Percentiles rank a stretch among this genome's conserved stretches.
phyloP scores from a whole-genome alignment of 2,113 vertebrate species.

The Collichthys lucidus region DNA sequence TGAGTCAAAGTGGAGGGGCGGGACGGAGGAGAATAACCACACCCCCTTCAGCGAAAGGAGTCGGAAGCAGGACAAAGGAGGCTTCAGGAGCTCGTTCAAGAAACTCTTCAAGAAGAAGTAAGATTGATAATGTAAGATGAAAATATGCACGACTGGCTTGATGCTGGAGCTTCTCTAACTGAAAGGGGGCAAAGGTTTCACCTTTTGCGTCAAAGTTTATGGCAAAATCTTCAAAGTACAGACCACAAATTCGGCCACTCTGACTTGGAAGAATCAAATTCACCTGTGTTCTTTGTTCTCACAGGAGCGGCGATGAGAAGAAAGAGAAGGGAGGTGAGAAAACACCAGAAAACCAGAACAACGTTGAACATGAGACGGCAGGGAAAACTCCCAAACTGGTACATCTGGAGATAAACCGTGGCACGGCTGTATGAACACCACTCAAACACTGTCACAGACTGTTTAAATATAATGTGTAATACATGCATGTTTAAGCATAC shows the following conservation, averaged over 20 bases:
- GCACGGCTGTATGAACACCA: slow-evolving; percentile 87
- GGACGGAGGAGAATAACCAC: slow-evolving; percentile 89
- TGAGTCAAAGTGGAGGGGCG: slow-evolving; percentile 83
- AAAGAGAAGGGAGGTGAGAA: slow-evolving; percentile 88
- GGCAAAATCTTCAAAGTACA: background rate
- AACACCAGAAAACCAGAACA: slow-evolving; percentile 80
- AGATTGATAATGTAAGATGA: slow-evolving; percentile 63
- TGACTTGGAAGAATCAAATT: background rate
- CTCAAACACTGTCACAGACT: slow-evolving; percentile 4
- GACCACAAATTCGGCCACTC: background rate
- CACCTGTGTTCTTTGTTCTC: background rate
- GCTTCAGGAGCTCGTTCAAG: slow-evolving; percentile 97
- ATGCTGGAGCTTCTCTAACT: background rate
- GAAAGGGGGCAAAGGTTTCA: background rate
- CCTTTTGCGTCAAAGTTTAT: background rate
- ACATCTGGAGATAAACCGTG: slow-evolving; percentile 85
- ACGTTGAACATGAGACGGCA: slow-evolving; percentile 79
- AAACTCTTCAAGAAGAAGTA: slow-evolving; percentile 99
- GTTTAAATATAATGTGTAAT: background rate
- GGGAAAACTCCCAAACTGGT: slow-evolving; percentile 79
- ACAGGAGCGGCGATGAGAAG: slow-evolving; percentile 87
- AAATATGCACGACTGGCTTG: background rate
- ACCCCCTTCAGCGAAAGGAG: slow-evolving; percentile 92
- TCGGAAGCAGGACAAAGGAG: slow-evolving; percentile 94
- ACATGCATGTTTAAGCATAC: background rate